These are phyloP conservation scores for Drosophila nigrodunni DNA, from an alignment of 1,140 invertebrate genomes.

Conservation along the genomic window DNA sequence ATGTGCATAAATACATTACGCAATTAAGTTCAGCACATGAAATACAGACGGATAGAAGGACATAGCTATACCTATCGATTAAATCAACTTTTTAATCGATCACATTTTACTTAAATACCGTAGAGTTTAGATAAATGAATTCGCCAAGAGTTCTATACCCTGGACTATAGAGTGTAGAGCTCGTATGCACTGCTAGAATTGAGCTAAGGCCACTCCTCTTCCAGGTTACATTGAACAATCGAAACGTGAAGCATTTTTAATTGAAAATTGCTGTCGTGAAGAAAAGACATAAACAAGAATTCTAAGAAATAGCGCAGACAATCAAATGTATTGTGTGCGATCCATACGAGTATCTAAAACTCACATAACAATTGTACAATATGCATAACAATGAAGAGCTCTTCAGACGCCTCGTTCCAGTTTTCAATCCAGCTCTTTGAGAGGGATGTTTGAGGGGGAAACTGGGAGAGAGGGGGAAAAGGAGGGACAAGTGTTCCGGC, in stretches of 20 bases:
- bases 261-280: conserved; percentile 79
- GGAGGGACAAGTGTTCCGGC: conserved; percentile 73
- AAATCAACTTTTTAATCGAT: too few relatives aligned
- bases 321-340: conserved; percentile 53
- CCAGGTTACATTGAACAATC: background rate
- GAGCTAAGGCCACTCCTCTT: conserved; percentile 47
- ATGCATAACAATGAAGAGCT: conserved; percentile 76
- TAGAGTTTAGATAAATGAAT: conserved; percentile 9
- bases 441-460: background rate
- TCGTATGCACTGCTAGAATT: background rate
- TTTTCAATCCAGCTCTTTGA: conserved; percentile 23
- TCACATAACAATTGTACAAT: conserved; percentile 80
- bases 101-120: too few relatives aligned
- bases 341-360: conserved; percentile 35
- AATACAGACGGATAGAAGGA: too few relatives aligned
- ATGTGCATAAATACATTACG: conserved; percentile 70
- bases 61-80: too few relatives aligned
- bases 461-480: background rate
- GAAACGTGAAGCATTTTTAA: conserved; percentile 54
- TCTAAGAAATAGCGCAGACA: conserved; percentile 73
- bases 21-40: conserved; percentile 45
- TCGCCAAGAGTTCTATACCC: background rate
- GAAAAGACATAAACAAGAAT: conserved; percentile 70
- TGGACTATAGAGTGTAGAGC: background rate
- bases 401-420: conserved; percentile 51